phyloP scores from a whole-genome alignment of 2,113 vertebrate genomes.

The Origma solitaria region DNA sequence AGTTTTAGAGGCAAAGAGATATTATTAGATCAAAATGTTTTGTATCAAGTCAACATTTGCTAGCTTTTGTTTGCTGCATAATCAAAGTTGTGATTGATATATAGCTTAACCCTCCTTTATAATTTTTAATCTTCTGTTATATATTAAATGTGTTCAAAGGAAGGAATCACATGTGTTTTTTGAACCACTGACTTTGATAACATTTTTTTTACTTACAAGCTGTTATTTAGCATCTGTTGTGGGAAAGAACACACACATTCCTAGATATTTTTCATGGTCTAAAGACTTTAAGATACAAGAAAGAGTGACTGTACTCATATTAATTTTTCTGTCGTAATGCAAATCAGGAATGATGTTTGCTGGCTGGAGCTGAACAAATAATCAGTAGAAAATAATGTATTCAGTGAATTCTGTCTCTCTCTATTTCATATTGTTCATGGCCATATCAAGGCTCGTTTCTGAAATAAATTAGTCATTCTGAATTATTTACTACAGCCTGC shows the following conservation, averaged over 20 bases:
- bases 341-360: slow-evolving; percentile 48
- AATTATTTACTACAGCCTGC: not conserved
- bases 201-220: slow-evolving; percentile 55
- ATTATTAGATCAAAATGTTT: slow-evolving; percentile 36
- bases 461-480: not conserved
- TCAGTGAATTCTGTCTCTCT: not conserved
- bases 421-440: not conserved
- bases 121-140: slow-evolving; percentile 37
- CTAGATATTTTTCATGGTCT: slow-evolving; percentile 46
- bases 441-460: not conserved
- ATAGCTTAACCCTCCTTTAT: slow-evolving; percentile 4
- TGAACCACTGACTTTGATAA: slow-evolving; percentile 63
- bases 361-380: slow-evolving; percentile 41
- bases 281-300: slow-evolving; percentile 33
- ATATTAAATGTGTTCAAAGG: slow-evolving; percentile 38
- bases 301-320: slow-evolving; percentile 26
- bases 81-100: slow-evolving; percentile 44
- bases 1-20: not conserved
- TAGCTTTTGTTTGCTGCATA: slow-evolving; percentile 9
- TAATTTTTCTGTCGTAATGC: slow-evolving; percentile 38
- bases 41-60: not conserved
- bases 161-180: slow-evolving; percentile 17
- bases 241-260: slow-evolving; percentile 55
- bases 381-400: slow-evolving; percentile 27
- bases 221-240: slow-evolving; percentile 68